These are phyloP conservation scores for Drosophila anomalata DNA, from an alignment of 2,888 invertebrate genomes.

Conservation along the genomic window DNA sequence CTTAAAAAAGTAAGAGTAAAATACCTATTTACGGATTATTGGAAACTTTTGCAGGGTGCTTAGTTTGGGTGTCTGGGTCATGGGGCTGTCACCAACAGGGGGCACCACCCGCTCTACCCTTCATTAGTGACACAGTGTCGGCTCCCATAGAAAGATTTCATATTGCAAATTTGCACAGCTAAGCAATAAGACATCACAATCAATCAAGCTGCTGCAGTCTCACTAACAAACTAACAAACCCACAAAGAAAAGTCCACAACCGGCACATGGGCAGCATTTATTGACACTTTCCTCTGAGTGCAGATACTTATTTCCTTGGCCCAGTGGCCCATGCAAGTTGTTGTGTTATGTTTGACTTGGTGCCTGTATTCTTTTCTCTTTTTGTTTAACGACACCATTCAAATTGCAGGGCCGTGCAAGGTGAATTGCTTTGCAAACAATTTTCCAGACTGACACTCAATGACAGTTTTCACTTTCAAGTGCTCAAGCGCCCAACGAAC, in stretches of 20 bases:
- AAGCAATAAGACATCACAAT: slow-evolving; percentile 31
- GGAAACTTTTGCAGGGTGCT: slow-evolving; percentile 3
- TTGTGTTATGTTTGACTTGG: slow-evolving; percentile 5
- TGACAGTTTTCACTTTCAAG: slow-evolving; percentile 69
- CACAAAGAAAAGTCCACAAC: slow-evolving; percentile 42
- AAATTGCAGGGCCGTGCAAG: slow-evolving; percentile 57
- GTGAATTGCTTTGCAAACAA: slow-evolving; percentile 41
- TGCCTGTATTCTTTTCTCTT: slow-evolving; percentile 38
- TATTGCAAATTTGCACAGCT: slow-evolving; percentile 18
- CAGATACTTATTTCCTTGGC: slow-evolving; percentile 31
- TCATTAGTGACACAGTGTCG: slow-evolving; percentile 24
- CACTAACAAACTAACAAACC: slow-evolving; percentile 38
- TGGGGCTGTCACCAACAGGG: background rate
- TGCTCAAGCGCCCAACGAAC: slow-evolving; percentile 3
- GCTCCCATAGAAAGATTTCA: slow-evolving; percentile 9
- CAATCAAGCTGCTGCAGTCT: slow-evolving; percentile 59
- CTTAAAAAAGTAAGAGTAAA: background rate
- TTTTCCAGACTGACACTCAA: slow-evolving; percentile 28
- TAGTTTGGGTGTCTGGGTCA: slow-evolving; percentile 15
- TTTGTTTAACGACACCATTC: slow-evolving; percentile 29
- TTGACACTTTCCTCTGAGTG: slow-evolving; percentile 65
- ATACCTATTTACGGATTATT: background rate
- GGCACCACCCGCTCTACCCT: background rate
- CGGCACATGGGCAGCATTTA: slow-evolving; percentile 36
- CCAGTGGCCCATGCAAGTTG: slow-evolving; percentile 7